phyloP scores from a whole-genome alignment of 2,113 vertebrate genomes.

The Gracilinanus agilis region DNA sequence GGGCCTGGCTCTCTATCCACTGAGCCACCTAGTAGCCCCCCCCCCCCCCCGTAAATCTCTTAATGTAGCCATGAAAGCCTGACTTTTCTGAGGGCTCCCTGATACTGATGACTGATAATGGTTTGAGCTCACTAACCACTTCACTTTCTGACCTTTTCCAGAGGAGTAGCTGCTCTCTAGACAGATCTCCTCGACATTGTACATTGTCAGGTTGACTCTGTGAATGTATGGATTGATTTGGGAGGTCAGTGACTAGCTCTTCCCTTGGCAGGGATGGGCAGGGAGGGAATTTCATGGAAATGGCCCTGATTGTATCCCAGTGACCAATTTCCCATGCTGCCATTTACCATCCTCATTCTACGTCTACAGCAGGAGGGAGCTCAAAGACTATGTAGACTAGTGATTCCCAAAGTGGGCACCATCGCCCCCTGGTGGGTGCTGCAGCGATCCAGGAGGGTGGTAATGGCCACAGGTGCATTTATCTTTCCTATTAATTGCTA shows the following conservation, averaged over 20 bases:
- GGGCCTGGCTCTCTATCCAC: too few relatives aligned
- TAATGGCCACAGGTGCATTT: too few relatives aligned
- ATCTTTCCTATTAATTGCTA: too few relatives aligned
- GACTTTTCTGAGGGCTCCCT: not conserved
- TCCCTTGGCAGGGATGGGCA: not conserved
- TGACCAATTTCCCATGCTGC: not conserved
- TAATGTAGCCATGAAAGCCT: not conserved
- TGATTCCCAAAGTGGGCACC: too few relatives aligned
- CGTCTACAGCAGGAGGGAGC: not conserved
- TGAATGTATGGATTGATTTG: not conserved
- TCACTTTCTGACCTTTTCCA: not conserved
- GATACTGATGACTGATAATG: not conserved
- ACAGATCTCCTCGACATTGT: not conserved
- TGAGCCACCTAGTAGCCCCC: too few relatives aligned
- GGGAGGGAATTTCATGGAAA: not conserved
- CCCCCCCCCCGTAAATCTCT: not conserved
- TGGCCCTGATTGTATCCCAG: not conserved
- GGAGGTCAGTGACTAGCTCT: not conserved
- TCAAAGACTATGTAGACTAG: not conserved
- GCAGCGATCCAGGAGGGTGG: too few relatives aligned
- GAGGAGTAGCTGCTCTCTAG: not conserved
- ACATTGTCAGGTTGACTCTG: not conserved
- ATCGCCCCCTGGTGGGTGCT: too few relatives aligned
- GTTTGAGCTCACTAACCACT: not conserved
- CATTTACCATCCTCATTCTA: not conserved